Percentiles rank a stretch among this genome's conserved stretches.
These are phyloP conservation scores for Siphlonurus alternatus DNA, from an alignment of 2,888 invertebrate species.

Conservation along the genomic window DNA sequence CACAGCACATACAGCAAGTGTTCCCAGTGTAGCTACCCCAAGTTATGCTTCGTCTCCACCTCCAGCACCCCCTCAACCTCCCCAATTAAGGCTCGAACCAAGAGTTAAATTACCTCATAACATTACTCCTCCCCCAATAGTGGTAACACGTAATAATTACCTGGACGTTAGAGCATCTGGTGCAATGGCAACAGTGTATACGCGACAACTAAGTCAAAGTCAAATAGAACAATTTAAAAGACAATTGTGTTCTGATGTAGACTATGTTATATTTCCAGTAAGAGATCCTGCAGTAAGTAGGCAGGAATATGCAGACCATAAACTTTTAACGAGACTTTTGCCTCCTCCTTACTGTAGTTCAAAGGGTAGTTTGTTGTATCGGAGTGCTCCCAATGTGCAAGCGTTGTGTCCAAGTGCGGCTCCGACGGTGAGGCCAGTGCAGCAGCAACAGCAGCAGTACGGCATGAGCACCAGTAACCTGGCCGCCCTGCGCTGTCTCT, in stretches of 20 bases:
- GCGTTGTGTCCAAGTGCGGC: neutral
- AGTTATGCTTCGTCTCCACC: conserved; percentile 30
- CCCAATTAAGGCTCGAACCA: conserved; percentile 28
- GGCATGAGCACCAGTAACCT: neutral
- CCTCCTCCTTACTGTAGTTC: conserved; percentile 35
- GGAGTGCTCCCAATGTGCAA: conserved; percentile 60
- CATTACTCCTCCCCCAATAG: conserved; percentile 31
- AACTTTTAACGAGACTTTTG: conserved; percentile 39
- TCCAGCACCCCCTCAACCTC: conserved; percentile 18
- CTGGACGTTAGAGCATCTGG: conserved; percentile 41
- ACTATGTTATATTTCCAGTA: conserved; percentile 79
- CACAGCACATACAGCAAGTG: conserved; percentile 56
- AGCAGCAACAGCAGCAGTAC: conserved; percentile 23
- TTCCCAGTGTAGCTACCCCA: conserved; percentile 42
- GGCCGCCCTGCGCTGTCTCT: neutral
- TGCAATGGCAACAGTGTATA: conserved; percentile 19
- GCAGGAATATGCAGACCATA: conserved; percentile 80
- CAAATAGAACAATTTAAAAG: conserved; percentile 79
- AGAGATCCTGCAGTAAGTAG: conserved; percentile 80
- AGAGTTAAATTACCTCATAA: conserved; percentile 17
- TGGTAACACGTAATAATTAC: conserved; percentile 43
- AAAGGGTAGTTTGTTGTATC: conserved; percentile 58
- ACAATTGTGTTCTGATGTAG: conserved; percentile 78
- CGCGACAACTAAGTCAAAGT: conserved; percentile 42
- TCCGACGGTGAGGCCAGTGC: conserved; percentile 43